A percentile compares a stretch with the other conserved stretches of the same genome.
These are phyloP conservation scores for Elanus axillaris DNA, from an alignment of 2,113 vertebrate genomes.

Conservation along the genomic window DNA sequence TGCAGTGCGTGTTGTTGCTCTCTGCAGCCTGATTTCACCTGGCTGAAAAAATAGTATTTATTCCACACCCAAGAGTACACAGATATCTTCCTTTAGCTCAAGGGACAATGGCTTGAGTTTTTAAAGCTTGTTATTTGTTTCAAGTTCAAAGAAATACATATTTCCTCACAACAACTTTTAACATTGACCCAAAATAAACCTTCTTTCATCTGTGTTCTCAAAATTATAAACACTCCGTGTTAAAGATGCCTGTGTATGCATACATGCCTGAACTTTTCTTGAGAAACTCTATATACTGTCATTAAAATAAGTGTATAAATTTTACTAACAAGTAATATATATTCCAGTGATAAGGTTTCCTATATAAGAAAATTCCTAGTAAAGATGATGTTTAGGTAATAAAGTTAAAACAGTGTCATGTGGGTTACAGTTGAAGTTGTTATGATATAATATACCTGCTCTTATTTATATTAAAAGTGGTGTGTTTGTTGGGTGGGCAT, in stretches of 20 bases:
- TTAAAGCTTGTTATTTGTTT: constrained; percentile 15
- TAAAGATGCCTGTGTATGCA: neutral
- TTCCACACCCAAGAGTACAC: constrained; percentile 1
- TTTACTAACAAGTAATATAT: neutral
- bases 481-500: neutral
- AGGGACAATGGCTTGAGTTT: constrained; percentile 26
- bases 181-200: constrained; percentile 27
- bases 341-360: neutral
- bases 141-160: constrained; percentile 42
- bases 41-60: constrained; percentile 22
- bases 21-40: constrained; percentile 13
- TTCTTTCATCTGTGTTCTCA: constrained; percentile 14
- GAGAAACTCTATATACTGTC: neutral
- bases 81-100: constrained; percentile 28
- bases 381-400: neutral
- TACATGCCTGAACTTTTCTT: neutral
- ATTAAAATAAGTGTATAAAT: neutral
- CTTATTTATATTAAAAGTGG: neutral
- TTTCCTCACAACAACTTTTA: constrained; percentile 17
- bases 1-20: neutral
- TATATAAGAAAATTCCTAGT: neutral
- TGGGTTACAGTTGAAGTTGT: neutral
- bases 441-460: neutral
- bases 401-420: neutral
- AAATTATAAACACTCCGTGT: neutral